Evolutionary conservation across 2,888 invertebrate genomes (phyloP).

Genomic region (Parnassius orleans): DNA sequence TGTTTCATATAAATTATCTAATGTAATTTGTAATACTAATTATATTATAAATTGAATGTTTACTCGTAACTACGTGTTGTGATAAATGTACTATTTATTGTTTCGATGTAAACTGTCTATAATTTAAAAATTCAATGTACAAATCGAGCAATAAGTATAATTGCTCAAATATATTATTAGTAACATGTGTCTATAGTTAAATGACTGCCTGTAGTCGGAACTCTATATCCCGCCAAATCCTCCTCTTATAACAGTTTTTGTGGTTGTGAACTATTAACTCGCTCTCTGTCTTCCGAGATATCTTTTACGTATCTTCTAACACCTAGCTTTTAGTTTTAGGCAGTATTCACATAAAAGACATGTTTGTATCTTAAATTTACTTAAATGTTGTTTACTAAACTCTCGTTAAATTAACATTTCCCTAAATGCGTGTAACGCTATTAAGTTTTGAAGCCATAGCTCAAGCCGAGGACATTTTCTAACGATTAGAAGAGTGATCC

Average conservation of each 20-base stretch:
- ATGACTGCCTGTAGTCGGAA: slow-evolving; percentile 37
- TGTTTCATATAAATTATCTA: slow-evolving; percentile 51
- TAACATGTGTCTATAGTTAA: slow-evolving; percentile 26
- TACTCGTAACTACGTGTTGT: slow-evolving; percentile 73
- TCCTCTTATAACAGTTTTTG: slow-evolving; percentile 50
- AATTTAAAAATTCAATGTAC: slow-evolving; percentile 54
- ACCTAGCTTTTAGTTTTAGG: slow-evolving; percentile 60
- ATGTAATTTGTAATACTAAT: slow-evolving; percentile 35
- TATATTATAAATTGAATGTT: too few relatives aligned
- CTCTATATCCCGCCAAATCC: slow-evolving; percentile 36
- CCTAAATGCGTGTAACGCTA: slow-evolving; percentile 52
- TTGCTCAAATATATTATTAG: slow-evolving; percentile 59
- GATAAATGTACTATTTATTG: slow-evolving; percentile 66
- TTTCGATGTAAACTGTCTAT: slow-evolving; percentile 59
- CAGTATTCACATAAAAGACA: slow-evolving; percentile 78
- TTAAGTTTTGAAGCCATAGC: slow-evolving; percentile 46
- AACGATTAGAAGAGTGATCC: slow-evolving; percentile 24
- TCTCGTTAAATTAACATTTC: slow-evolving; percentile 49
- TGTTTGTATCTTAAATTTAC: slow-evolving; percentile 56
- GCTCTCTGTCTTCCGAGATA: slow-evolving; percentile 69
- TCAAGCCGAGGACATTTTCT: slow-evolving; percentile 34
- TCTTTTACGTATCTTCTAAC: slow-evolving; percentile 46
- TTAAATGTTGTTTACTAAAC: slow-evolving; percentile 49
- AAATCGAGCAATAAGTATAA: slow-evolving; percentile 59
- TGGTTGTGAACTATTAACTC: slow-evolving; percentile 70